phyloP scores from a whole-genome alignment of 2,888 invertebrate genomes.

The Digitonthophagus gazella region DNA sequence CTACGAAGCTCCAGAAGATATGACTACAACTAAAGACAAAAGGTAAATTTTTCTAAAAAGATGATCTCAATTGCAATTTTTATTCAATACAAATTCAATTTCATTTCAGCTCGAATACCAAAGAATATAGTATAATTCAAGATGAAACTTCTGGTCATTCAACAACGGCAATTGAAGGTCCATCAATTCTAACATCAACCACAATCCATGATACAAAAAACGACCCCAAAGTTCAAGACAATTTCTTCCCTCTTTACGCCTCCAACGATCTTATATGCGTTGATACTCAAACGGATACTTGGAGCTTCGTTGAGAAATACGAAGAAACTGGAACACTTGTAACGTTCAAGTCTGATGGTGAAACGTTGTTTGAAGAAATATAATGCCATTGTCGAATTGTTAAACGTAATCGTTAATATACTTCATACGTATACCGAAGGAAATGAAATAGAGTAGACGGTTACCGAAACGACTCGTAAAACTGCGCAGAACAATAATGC shows the following conservation, averaged over 20 bases:
- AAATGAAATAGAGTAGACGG: neutral
- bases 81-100: neutral
- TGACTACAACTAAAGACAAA: slow-evolving; percentile 25
- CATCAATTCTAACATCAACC: slow-evolving; percentile 31
- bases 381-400: slow-evolving; percentile 16
- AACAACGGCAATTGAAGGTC: slow-evolving; percentile 10
- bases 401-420: neutral
- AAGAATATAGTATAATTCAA: neutral
- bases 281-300: slow-evolving; percentile 43
- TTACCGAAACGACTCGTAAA: neutral
- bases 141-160: neutral
- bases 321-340: slow-evolving; percentile 49
- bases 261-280: slow-evolving; percentile 43
- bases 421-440: neutral
- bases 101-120: slow-evolving; percentile 4
- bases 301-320: slow-evolving; percentile 49
- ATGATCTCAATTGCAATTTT: neutral
- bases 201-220: slow-evolving; percentile 33
- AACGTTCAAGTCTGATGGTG: slow-evolving; percentile 35
- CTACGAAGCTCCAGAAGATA: slow-evolving; percentile 49
- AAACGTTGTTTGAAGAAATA: slow-evolving; percentile 33
- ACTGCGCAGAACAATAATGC: slow-evolving; percentile 11
- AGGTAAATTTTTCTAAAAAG: slow-evolving; percentile 1
- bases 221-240: slow-evolving; percentile 40
- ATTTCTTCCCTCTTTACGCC: slow-evolving; percentile 46